Base-by-base conservation (phyloP, 1,140 invertebrate species). In the Trachymyrmex septentrionalis region DNA sequence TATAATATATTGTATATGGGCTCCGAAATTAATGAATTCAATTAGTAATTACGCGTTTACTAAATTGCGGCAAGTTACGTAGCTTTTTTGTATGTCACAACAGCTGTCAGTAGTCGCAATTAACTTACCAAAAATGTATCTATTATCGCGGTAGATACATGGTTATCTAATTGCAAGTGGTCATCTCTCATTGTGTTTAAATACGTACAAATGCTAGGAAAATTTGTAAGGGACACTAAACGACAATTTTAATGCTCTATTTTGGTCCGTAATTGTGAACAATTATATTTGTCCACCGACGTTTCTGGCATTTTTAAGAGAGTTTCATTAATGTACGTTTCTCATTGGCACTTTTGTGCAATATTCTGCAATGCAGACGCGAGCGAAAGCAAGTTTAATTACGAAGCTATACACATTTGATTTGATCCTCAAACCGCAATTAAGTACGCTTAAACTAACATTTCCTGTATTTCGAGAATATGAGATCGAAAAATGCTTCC, bases 281-380 rank as follows among this genome's bases (percentile, higher is more conserved):
- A 81, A 57, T 81, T 81, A 81, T 34, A 48, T 21, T 12, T 14
- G n/a, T 53, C 24, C n/a, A 4, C 14, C 9, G 14, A 69, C 38
- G 6, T 24, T 48, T 3, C 21, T 50, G 14, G 76, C n/a, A 78
- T 66, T 64, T 78, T 78, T 24, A 48, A 50, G 61, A 61, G 16
- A 16, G 24, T 44, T 44, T 21, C 12, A 81, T 81, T 80, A 67
- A 69, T 6, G 16, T n/a, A 12, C n/a, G 14, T 57, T 53, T 69
- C 12, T 72, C 55, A 48, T 75, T 73, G 34, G 10, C 24, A 84
- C 1, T 48, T 61, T 63, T 24, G 16, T 21, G 21, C 24, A 24
- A 61, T n/a, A 9, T 63, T 84, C 80, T 12, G 55, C 69, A 84
- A 50, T 84, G 55, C 55, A 75, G 69, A 59, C 21, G 6, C 10